A percentile compares a stretch with the other conserved stretches of the same genome.
These are phyloP conservation scores for Omphaloscelis lunosa DNA, from an alignment of 2,888 invertebrate species.

Conservation along the genomic window DNA sequence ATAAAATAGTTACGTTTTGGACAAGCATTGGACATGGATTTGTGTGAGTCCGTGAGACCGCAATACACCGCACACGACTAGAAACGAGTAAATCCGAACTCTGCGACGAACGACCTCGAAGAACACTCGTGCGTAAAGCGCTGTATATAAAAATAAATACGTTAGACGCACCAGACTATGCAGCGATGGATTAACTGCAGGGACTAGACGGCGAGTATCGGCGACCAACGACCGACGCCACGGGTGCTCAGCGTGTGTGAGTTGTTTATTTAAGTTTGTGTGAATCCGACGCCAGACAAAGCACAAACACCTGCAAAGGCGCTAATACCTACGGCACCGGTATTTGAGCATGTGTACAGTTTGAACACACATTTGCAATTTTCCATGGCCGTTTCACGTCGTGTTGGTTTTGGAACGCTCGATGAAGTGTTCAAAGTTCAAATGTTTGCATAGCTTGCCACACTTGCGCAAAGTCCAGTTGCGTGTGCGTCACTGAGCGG, in stretches of 20 bases:
- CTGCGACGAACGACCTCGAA: background rate
- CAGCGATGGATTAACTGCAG: constrained; percentile 2
- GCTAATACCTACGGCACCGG: too few species aligned
- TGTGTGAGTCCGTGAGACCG: background rate
- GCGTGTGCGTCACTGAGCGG: constrained; percentile 6
- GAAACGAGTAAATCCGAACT: background rate
- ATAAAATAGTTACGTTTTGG: background rate
- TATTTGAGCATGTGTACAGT: constrained; percentile 23
- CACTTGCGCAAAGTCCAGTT: constrained; percentile 21
- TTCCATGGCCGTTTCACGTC: constrained; percentile 2
- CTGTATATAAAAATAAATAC: constrained; percentile 3
- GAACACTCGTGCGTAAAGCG: background rate
- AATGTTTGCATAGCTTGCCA: constrained; percentile 19
- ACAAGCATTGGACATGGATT: background rate
- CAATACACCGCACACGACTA: background rate
- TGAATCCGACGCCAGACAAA: background rate
- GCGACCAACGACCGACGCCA: background rate
- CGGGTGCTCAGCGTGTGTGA: background rate
- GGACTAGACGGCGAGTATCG: background rate
- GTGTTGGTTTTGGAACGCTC: background rate
- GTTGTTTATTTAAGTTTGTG: background rate
- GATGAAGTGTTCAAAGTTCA: constrained; percentile 12
- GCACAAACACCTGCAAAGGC: constrained; percentile 14
- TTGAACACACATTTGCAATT: constrained; percentile 6
- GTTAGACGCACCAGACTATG: background rate